Base-by-base conservation (phyloP, 2,888 invertebrate genomes). In the Pyrrhosoma nymphula region DNA sequence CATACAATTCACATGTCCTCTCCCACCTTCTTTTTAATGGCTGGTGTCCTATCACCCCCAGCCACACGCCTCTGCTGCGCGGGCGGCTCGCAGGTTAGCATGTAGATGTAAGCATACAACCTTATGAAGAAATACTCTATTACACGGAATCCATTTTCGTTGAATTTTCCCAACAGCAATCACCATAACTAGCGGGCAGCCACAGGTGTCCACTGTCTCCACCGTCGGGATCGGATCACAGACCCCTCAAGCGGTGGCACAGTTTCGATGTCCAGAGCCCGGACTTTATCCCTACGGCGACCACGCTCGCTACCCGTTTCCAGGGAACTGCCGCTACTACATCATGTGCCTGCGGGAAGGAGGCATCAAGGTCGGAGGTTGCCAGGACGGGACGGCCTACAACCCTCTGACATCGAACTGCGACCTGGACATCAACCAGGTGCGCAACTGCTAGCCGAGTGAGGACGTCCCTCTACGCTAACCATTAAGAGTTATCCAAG, bases 261-360 rank as follows among this genome's bases (percentile, higher is more conserved):
- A 88, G 95, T 96, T 96, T 93, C 95, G 96, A 47, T 96, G 96
- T 88, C 96, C 96, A 4, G 93, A 75, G 10, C 95, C 95, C 30
- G 95, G 96, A 88, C 23, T 95, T 2, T 95, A 95, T 60, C 96
- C 96, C 10, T 96, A 95, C 82, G 96, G 96, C 16, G 96, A 96
- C 47, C 96, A 96, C 91, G 96, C 96, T 18, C 95, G 96, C 10
- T 96, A 96, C 90, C 96, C 96, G 14, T 96, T 96, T 91, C 96
- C 96, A 0, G 96, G 96, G 6, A 95, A 96, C 95, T 96, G 96
- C 90, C 95, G 95, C 18, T 95, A 95, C 90, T 96, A 96, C 95
- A 96, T 96, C 35, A 95, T 96, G 93, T 96, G 96, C 95, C 95
- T 96, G 47, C 60, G 95, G 56, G 95, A 96, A 90, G 96, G 96